phyloP scores from a whole-genome alignment of 2,888 invertebrate species.

The Eristalis arbustorum region DNA sequence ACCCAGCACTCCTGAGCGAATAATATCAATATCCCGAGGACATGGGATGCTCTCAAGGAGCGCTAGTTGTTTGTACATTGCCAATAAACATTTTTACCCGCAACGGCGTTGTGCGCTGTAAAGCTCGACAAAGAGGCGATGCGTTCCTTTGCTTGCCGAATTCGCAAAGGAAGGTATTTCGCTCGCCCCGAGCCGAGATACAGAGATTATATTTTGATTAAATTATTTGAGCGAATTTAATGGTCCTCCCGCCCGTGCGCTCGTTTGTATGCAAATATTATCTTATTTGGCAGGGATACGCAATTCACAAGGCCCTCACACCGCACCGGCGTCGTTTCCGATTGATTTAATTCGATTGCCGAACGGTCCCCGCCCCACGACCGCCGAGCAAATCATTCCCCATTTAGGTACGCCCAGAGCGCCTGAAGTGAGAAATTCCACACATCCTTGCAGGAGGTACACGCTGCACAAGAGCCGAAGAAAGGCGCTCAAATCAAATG shows the following conservation, averaged over 20 bases:
- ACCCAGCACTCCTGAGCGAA: conserved; percentile 41
- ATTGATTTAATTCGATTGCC: conserved; percentile 68
- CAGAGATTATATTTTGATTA: conserved; percentile 70
- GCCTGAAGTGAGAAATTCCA: conserved; percentile 66
- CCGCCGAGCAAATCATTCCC: conserved; percentile 2
- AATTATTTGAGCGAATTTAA: conserved; percentile 70
- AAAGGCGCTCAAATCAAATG: conserved; percentile 61
- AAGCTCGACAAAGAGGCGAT: conserved; percentile 45
- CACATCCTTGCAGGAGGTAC: conserved; percentile 45
- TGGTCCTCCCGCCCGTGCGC: conserved; percentile 53
- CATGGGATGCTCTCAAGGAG: conserved; percentile 64
- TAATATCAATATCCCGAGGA: conserved; percentile 70
- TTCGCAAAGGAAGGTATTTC: conserved; percentile 58
- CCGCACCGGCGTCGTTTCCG: conserved; percentile 6
- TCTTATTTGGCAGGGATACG: conserved; percentile 47
- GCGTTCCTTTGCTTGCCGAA: conserved; percentile 43
- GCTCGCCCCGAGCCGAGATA: conserved; percentile 58
- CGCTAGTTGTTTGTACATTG: conserved; percentile 68
- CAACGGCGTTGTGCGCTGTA: conserved; percentile 44
- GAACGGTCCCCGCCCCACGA: background rate
- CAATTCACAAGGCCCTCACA: background rate
- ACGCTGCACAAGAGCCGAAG: conserved; percentile 13
- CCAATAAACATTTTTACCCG: conserved; percentile 70
- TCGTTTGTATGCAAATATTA: conserved; percentile 71
- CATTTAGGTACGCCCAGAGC: conserved; percentile 43